These are phyloP conservation scores for Laticauda laticaudata DNA, from an alignment of 2,113 vertebrate genomes.

Conservation along the genomic window DNA sequence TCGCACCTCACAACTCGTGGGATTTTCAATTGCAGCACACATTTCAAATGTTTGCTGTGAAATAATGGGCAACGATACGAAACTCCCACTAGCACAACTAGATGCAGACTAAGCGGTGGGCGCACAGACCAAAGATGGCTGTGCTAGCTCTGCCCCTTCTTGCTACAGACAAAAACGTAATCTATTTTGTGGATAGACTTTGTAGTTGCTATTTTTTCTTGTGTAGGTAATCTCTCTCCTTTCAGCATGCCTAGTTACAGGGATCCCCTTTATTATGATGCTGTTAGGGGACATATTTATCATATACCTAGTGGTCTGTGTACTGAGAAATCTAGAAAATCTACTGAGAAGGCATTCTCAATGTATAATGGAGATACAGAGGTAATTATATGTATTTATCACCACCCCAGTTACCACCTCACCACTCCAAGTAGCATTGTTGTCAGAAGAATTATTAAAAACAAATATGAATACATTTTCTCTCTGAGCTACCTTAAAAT, in stretches of 20 bases:
- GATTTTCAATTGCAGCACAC: no score
- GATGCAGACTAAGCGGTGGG: no score
- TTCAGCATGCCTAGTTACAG: constrained; percentile 56
- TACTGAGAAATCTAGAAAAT: background rate
- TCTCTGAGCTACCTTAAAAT: background rate
- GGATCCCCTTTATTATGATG: constrained; percentile 37
- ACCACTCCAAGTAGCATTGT: background rate
- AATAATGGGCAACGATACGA: no score
- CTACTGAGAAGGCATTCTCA: background rate
- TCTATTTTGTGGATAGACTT: no score
- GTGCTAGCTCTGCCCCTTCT: no score
- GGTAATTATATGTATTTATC: background rate
- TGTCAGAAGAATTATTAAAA: background rate
- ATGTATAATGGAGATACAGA: background rate
- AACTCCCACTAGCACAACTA: no score
- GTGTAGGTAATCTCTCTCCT: constrained; percentile 49
- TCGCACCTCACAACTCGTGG: no score
- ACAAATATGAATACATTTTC: background rate
- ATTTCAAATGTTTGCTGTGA: no score
- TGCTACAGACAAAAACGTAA: no score
- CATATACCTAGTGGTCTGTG: constrained; percentile 5
- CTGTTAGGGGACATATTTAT: constrained; percentile 60
- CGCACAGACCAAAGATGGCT: no score
- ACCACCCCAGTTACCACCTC: background rate
- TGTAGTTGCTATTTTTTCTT: constrained; percentile 1